phyloP scores from a whole-genome alignment of 2,113 vertebrate species.

The Rousettus leschenaultii region DNA sequence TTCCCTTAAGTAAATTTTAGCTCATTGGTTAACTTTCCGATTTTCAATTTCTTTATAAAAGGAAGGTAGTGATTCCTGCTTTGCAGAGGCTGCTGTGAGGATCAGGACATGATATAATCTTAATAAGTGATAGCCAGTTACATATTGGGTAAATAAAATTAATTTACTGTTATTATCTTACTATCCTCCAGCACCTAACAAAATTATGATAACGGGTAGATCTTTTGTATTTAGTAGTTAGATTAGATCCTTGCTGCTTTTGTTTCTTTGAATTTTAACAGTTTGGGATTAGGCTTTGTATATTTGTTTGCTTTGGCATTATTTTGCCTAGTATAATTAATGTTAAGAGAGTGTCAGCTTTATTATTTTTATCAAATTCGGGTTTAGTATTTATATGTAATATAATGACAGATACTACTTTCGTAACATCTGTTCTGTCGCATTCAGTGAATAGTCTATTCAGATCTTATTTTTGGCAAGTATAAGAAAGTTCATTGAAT shows the following conservation, averaged over 20 bases:
- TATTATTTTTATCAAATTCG: conserved; percentile 24
- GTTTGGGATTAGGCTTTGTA: background rate
- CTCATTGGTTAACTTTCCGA: background rate
- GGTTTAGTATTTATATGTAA: background rate
- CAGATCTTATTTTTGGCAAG: background rate
- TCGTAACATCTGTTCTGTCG: background rate
- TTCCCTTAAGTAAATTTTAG: background rate
- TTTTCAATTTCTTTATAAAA: conserved; percentile 13
- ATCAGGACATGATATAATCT: background rate
- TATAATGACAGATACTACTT: background rate
- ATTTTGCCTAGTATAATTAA: background rate
- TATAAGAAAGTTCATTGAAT: background rate
- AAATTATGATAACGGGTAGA: background rate
- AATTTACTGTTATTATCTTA: background rate
- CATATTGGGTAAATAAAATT: background rate
- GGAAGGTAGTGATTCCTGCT: background rate
- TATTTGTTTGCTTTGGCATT: conserved; percentile 4
- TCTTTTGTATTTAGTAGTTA: background rate
- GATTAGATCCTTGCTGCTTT: background rate
- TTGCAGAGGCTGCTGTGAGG: background rate
- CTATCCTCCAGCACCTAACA: background rate
- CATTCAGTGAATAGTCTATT: background rate
- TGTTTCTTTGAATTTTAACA: conserved; percentile 21
- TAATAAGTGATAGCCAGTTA: conserved; percentile 8
- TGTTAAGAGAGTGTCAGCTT: background rate